Percentiles rank a stretch among this genome's conserved stretches.
phyloP scores from a whole-genome alignment of 2,888 invertebrate species.

The Dolichopus griseipennis region DNA sequence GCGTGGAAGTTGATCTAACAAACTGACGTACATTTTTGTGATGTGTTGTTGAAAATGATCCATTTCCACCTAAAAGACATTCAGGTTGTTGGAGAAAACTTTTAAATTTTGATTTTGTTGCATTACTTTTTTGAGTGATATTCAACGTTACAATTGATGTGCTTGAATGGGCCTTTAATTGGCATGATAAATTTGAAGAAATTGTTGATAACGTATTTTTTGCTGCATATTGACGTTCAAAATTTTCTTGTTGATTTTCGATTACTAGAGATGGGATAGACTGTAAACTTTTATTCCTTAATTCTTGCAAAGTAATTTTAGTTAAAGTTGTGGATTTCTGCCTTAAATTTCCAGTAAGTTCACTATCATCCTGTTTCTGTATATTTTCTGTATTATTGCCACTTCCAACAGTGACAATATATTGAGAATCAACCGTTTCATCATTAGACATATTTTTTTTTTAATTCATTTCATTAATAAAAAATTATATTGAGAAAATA shows the following conservation, averaged over 20 bases:
- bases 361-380: neutral
- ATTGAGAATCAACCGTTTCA: conserved; percentile 31
- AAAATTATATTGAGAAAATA: too few species aligned
- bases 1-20: conserved; percentile 43
- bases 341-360: conserved; percentile 22
- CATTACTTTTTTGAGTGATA: conserved; percentile 29
- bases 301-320: conserved; percentile 33
- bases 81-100: conserved; percentile 43
- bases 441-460: conserved; percentile 28
- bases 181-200: conserved; percentile 43
- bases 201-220: conserved; percentile 18
- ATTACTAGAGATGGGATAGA: conserved; percentile 30
- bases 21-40: conserved; percentile 43
- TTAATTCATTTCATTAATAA: too few species aligned
- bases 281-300: conserved; percentile 40
- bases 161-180: conserved; percentile 41
- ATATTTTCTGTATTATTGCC: conserved; percentile 28
- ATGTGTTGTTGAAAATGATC: conserved; percentile 37
- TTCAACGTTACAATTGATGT: conserved; percentile 38
- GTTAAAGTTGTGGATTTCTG: conserved; percentile 21
- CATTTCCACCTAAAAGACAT: conserved; percentile 27
- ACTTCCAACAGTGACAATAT: conserved; percentile 40
- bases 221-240: conserved; percentile 22
- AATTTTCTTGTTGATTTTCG: conserved; percentile 26
- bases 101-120: conserved; percentile 38